Percentiles rank a stretch among this genome's conserved stretches.
These are phyloP conservation scores for Grammomys surdaster DNA, from an alignment of 2,113 vertebrate genomes.

Conservation along the genomic window DNA sequence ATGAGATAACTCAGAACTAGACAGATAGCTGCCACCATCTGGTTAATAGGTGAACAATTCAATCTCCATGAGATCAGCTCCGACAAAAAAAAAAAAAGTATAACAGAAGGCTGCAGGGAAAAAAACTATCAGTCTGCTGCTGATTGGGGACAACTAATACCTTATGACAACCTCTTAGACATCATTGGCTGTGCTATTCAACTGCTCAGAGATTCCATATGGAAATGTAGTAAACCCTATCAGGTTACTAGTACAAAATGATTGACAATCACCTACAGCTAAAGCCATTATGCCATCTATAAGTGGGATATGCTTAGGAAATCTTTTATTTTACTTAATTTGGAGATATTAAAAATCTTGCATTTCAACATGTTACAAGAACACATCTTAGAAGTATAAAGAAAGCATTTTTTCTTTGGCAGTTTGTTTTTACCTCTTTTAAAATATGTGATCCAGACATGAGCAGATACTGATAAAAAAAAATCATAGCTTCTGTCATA, in stretches of 20 bases:
- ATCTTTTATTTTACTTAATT: constrained; percentile 12
- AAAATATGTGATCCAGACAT: not conserved
- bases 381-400: not conserved
- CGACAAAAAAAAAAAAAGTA: not conserved
- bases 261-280: not conserved
- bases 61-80: not conserved
- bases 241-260: not conserved
- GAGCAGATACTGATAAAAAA: not conserved
- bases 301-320: not conserved
- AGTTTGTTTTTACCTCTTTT: not conserved
- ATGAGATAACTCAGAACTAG: not conserved
- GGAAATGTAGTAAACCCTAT: not conserved
- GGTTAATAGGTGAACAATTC: not conserved
- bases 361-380: not conserved
- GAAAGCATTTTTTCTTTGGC: not conserved
- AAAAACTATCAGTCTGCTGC: not conserved
- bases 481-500: not conserved
- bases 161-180: not conserved
- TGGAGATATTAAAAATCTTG: not conserved
- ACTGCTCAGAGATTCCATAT: not conserved
- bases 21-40: not conserved
- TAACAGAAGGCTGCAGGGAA: not conserved
- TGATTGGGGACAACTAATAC: not conserved
- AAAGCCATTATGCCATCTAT: not conserved
- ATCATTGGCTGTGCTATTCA: not conserved